These are phyloP conservation scores for Phlogophora meticulosa DNA, from an alignment of 2,888 invertebrate species.

Conservation along the genomic window DNA sequence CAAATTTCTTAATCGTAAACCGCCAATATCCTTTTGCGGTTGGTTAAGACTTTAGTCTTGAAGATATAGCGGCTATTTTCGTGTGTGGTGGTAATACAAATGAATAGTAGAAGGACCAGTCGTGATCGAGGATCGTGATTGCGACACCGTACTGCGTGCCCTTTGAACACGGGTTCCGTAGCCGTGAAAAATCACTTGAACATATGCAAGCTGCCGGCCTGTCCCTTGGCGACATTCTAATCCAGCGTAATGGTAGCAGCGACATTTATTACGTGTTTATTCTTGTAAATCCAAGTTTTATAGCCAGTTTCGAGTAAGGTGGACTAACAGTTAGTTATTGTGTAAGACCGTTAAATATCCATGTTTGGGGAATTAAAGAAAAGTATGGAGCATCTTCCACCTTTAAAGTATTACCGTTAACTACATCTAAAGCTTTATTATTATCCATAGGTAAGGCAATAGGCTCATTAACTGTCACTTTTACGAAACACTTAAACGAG, in stretches of 20 bases:
- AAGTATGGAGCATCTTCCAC: constrained; percentile 38
- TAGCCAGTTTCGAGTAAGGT: constrained; percentile 38
- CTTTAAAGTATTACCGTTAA: constrained; percentile 5
- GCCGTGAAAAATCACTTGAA: constrained; percentile 91
- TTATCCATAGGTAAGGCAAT: not conserved
- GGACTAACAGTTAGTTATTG: constrained; percentile 34
- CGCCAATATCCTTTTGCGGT: constrained; percentile 57
- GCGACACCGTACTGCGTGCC: constrained; percentile 90
- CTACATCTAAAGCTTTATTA: constrained; percentile 28
- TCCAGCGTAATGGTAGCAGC: constrained; percentile 79
- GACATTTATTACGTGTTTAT: constrained; percentile 53
- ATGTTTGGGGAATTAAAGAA: constrained; percentile 37
- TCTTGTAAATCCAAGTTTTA: constrained; percentile 54
- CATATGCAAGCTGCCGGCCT: constrained; percentile 87
- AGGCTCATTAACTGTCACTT: constrained; percentile 2
- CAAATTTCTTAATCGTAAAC: constrained; percentile 64
- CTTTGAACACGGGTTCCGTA: constrained; percentile 89
- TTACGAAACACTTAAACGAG: not conserved
- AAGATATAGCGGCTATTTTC: constrained; percentile 71
- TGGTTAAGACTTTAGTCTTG: constrained; percentile 65
- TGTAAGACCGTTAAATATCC: constrained; percentile 44
- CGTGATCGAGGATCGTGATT: constrained; percentile 91
- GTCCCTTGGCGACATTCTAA: constrained; percentile 84
- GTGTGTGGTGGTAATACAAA: constrained; percentile 72
- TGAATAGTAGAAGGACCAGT: constrained; percentile 86